Evolutionary conservation across 53 echinoderm and acorn worm genomes (phyloP), one percentile per base, ranked within the genome.

Genomic region (Temnopleurus reevesii): DNA sequence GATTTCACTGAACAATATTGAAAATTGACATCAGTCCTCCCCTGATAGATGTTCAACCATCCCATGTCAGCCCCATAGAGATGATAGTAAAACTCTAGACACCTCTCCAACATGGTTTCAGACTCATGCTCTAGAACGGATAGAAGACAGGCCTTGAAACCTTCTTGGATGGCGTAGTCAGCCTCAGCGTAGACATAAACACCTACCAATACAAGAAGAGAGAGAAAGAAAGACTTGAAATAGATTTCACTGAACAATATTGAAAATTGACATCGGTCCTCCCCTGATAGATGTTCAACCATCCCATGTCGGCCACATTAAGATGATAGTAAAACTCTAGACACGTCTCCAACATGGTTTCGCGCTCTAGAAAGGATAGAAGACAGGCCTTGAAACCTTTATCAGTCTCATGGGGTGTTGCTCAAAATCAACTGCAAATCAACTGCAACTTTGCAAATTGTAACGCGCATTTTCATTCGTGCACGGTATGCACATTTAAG

Each of bases 11-110:
- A n/a, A n/a, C n/a, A n/a, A n/a, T n/a, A n/a, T n/a, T n/a, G n/a
- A n/a, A n/a, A n/a, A n/a, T 79, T 79, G 29, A 79, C 26, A 13
- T 79, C 79, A 4, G 79, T 79, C 49, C 49, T 49, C 28, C 19
- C 58, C 2, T 41, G 12, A 13, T 45, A 59, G 17, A 85, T 61
- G 45, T 85, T 10, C 4, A 85, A 29, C 5, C 28, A 8, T 5
- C 86, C 86, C 86, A 85, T 85, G 86, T 36, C 58, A 7, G 59
- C 61, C 58, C 86, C 86, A 0, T 57, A 27, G 60, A 85, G 59
- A 46, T 85, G 63, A 26, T 59, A 85, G 46, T 45, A 85, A 61
- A 85, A 85, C 61, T 85, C 24, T 0, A 85, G 61, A 85, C 86
- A 85, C 0, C 31, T 60, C 12, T 59, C 59, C 0, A 18, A 25